These are phyloP conservation scores for Phalera bucephala DNA, from an alignment of 2,888 invertebrate genomes.

Conservation along the genomic window DNA sequence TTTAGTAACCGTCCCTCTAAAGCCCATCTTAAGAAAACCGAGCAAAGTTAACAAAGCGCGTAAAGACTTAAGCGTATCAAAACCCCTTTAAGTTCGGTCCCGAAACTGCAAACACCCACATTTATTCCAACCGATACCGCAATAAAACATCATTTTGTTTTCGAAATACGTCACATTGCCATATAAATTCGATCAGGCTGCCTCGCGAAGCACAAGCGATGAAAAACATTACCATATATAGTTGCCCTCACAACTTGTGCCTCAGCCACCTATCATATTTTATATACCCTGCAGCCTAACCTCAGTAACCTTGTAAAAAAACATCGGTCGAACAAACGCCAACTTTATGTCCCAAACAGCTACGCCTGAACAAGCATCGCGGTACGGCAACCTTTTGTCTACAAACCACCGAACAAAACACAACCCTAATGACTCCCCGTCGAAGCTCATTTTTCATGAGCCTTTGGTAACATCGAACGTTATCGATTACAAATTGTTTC, in stretches of 20 bases:
- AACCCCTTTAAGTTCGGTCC: neutral
- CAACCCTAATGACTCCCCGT: constrained; percentile 27
- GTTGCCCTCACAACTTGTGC: too few species aligned
- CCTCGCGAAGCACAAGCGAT: constrained; percentile 49
- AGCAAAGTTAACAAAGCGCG: neutral
- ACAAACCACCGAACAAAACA: constrained; percentile 19
- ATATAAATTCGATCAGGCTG: constrained; percentile 58
- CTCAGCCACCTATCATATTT: constrained; percentile 46
- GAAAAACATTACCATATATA: constrained; percentile 64
- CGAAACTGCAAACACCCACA: neutral
- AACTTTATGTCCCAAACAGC: constrained; percentile 40
- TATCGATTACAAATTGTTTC: constrained; percentile 63
- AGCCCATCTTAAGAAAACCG: neutral
- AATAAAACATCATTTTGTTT: constrained; percentile 34
- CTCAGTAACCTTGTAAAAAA: constrained; percentile 36
- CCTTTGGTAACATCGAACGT: constrained; percentile 32
- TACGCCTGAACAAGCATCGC: constrained; percentile 27
- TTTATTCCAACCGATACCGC: constrained; percentile 6
- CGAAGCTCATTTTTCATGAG: constrained; percentile 41
- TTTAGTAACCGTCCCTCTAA: too few species aligned
- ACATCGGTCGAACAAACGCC: constrained; percentile 39
- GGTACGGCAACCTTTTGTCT: constrained; percentile 24
- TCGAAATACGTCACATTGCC: constrained; percentile 41
- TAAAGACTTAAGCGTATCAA: neutral
- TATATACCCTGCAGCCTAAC: constrained; percentile 43